Evolutionary conservation across 2,888 invertebrate genomes (phyloP).

Genomic region (Rhynchonema sp.): DNA sequence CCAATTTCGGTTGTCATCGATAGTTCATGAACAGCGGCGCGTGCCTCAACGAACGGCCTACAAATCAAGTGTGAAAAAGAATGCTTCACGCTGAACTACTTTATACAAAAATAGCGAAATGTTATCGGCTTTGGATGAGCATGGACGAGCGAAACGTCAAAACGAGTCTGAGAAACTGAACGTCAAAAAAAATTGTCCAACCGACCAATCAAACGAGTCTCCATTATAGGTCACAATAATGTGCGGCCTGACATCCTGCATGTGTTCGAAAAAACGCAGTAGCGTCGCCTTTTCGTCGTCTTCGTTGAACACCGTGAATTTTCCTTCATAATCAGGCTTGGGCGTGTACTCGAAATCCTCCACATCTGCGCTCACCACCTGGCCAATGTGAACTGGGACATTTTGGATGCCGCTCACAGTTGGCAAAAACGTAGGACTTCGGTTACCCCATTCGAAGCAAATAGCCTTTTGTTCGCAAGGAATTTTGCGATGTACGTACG

Average conservation of each 20-base stretch:
- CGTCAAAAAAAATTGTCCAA: too few species aligned
- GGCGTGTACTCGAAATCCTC: slow-evolving; percentile 96
- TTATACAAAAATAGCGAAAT: too few species aligned
- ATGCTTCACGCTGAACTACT: too few species aligned
- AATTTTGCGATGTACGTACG: too few species aligned
- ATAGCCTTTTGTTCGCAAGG: too few species aligned
- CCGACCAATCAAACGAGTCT: slow-evolving; percentile 86
- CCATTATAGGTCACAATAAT: slow-evolving; percentile 56
- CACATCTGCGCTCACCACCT: slow-evolving; percentile 79
- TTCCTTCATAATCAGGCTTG: slow-evolving; percentile 88
- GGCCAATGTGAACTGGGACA: not conserved
- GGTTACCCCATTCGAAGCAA: too few species aligned
- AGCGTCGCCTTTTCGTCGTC: slow-evolving; percentile 48
- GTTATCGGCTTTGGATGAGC: too few species aligned
- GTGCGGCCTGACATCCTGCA: slow-evolving; percentile 65
- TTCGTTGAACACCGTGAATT: slow-evolving; percentile 81
- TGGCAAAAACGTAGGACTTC: not conserved
- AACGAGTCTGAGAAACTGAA: too few species aligned
- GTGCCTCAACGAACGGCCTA: slow-evolving; percentile 74
- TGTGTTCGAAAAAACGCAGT: slow-evolving; percentile 78
- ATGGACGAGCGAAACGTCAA: too few species aligned
- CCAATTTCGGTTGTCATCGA: slow-evolving; percentile 84
- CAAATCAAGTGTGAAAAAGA: not conserved
- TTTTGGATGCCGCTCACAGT: not conserved
- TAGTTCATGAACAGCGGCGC: slow-evolving; percentile 66